Evolutionary conservation across 1,140 invertebrate genomes (phyloP).

Genomic region (Cydia splendana): DNA sequence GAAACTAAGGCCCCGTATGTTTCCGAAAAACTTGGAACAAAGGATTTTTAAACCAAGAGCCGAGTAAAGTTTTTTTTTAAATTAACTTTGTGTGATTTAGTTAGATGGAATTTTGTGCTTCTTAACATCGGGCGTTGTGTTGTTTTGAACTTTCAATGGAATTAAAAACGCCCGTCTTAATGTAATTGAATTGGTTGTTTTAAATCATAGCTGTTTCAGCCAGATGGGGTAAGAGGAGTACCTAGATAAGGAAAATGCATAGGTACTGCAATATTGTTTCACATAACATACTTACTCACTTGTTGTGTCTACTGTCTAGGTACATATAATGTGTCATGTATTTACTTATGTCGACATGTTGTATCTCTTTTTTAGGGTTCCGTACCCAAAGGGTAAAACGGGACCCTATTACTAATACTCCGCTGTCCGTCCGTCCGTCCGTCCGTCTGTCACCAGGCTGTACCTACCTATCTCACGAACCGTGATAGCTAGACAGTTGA

Average conservation of each 20-base stretch:
- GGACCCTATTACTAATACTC: too few species aligned
- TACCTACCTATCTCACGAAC: too few species aligned
- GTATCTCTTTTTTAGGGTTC: too few species aligned
- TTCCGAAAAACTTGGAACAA: background rate
- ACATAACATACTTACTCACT: too few species aligned
- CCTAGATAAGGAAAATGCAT: background rate
- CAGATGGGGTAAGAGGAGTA: background rate
- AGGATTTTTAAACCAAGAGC: constrained; percentile 5
- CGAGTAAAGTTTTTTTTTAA: constrained; percentile 17
- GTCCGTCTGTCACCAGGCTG: too few species aligned
- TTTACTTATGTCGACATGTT: too few species aligned
- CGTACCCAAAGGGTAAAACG: too few species aligned
- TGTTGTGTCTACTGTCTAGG: too few species aligned
- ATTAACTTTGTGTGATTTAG: constrained; percentile 30
- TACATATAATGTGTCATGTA: too few species aligned
- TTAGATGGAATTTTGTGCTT: constrained; percentile 13
- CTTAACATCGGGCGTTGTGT: background rate
- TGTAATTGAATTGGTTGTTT: constrained; percentile 7
- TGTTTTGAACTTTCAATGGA: constrained; percentile 13
- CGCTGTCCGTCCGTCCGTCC: too few species aligned
- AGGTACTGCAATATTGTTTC: background rate
- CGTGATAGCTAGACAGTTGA: too few species aligned
- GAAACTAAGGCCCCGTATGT: background rate
- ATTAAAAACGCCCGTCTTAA: background rate
- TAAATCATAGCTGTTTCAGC: constrained; percentile 4